Evolutionary conservation across 2,797 vertebrate genomes (phyloP), one percentile per base, ranked within the genome.

Genomic region (Falco berigora): DNA sequence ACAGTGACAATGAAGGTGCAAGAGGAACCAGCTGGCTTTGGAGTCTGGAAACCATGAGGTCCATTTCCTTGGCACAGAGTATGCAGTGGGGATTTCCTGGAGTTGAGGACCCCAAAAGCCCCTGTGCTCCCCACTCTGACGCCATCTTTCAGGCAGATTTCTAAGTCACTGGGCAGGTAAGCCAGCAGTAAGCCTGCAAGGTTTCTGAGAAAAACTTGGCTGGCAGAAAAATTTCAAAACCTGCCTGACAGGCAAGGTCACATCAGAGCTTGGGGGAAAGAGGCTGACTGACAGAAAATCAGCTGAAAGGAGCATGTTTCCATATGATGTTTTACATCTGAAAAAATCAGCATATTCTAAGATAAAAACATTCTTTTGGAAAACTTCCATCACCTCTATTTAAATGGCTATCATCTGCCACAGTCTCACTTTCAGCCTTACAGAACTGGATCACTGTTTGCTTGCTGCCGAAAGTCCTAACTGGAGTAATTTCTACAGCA

Each of bases 141-240:
- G 18, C 53, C 12, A 5, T 55, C 62, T 84, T 94, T 78, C 73
- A 75, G 24, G 34, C 23, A 92, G 27, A 83, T 55, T 74, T 86
- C 36, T 46, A 80, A 75, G 63, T 75, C 8, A 10, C 83, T 78
- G 32, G 38, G 46, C 58, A 84, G 38, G 46, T 58, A 90, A 86
- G 58, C 13, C 81, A 46, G 53, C 73, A 84, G 69, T 23, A 88
- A 72, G 36, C 10, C 72, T 86, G 23, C 2, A 1, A 92, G 49
- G 61, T 90, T 90, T 90, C 80, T 81, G 83, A 88, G 76, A 81
- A 92, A 92, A 94, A 84, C 50, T 79, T 90, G 73, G 72, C 61
- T 88, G 61, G 56, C 81, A 91, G 56, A 27, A 76, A 96, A 75
- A 64, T 88, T 95, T 90, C 8, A 16, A 95, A 95, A 90, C 66